These are phyloP conservation scores for Eriosoma lanigerum DNA, from an alignment of 1,140 invertebrate genomes.

Conservation along the genomic window DNA sequence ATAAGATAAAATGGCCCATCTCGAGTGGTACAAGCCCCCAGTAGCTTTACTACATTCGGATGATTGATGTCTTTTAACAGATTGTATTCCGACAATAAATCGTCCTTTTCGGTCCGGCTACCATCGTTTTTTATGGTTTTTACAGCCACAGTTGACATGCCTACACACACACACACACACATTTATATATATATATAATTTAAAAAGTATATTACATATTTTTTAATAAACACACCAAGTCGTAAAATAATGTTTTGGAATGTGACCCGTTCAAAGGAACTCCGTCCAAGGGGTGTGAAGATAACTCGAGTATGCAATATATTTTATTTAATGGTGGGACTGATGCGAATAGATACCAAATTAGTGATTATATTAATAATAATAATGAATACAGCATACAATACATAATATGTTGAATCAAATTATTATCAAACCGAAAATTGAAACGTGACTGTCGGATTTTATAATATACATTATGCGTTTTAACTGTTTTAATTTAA, in stretches of 20 bases:
- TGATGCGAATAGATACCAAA: not conserved
- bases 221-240: conserved; percentile 27
- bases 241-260: conserved; percentile 31
- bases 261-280: not conserved
- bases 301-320: conserved; percentile 13
- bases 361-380: conserved; percentile 11
- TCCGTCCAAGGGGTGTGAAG: conserved; percentile 9
- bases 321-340: not conserved
- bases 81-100: conserved; percentile 90
- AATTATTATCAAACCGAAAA: not conserved
- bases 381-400: conserved; percentile 17
- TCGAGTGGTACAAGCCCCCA: conserved; percentile 76
- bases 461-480: no score
- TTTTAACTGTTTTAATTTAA: no score
- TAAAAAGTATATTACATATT: conserved; percentile 22
- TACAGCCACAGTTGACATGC: conserved; percentile 75
- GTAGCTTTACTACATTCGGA: conserved; percentile 82
- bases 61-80: conserved; percentile 91
- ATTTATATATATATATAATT: no score
- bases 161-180: conserved; percentile 25
- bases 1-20: conserved; percentile 76
- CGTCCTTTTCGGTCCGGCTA: conserved; percentile 82
- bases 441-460: conserved; percentile 15
- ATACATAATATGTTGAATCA: not conserved
- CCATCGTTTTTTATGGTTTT: conserved; percentile 86